Percentiles rank a stretch among this genome's conserved stretches.
phyloP scores from a whole-genome alignment of 1,140 invertebrate genomes.

The Zaprionus ghesquierei region DNA sequence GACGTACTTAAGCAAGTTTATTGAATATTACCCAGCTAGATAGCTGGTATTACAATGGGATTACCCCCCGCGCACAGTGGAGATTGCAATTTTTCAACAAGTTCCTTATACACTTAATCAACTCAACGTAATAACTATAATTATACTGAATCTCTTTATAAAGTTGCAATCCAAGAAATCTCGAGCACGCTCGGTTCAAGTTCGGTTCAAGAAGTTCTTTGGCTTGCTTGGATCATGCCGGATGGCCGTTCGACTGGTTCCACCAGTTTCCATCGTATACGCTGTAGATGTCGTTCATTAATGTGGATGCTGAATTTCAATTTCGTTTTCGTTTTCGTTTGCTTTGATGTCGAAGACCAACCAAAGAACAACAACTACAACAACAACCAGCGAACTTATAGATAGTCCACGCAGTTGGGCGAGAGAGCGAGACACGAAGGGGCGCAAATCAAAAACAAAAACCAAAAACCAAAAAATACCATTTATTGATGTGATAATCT shows the following conservation, averaged over 20 bases:
- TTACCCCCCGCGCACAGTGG: not conserved
- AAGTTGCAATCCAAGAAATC: not conserved
- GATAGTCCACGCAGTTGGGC: not conserved
- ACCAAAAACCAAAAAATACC: no score
- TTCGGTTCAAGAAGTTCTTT: constrained; percentile 66
- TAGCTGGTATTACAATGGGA: not conserved
- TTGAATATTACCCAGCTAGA: not conserved
- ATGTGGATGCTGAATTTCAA: constrained; percentile 43
- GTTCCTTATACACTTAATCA: not conserved
- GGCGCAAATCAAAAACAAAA: constrained; percentile 30
- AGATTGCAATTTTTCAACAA: not conserved
- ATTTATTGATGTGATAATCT: constrained; percentile 80
- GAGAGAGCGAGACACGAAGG: constrained; percentile 5
- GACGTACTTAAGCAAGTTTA: constrained; percentile 9
- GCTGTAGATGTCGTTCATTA: constrained; percentile 3
- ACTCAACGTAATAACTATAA: not conserved
- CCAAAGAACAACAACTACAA: constrained; percentile 14
- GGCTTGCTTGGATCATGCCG: constrained; percentile 24
- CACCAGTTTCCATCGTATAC: constrained; percentile 58
- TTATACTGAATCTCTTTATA: not conserved
- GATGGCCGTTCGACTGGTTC: constrained; percentile 62
- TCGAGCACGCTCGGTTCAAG: constrained; percentile 39
- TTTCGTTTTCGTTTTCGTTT: constrained; percentile 61
- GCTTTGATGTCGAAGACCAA: constrained; percentile 44
- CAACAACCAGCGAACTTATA: not conserved